Conservation (phyloP, 2,113 vertebrate genomes). For the Jaculus jaculus region DNA sequence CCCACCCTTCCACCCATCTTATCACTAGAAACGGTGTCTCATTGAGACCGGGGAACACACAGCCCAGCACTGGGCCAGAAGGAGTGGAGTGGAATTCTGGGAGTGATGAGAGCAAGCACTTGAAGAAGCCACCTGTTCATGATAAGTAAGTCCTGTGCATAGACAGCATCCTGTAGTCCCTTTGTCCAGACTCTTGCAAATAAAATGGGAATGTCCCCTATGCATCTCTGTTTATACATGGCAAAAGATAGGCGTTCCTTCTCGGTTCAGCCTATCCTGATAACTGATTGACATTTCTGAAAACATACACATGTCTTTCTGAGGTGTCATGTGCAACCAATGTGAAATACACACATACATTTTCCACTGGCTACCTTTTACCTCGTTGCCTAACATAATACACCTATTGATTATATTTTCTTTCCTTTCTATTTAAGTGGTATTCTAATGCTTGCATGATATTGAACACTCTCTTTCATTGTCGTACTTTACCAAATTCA, state of each 20-base stretch:
- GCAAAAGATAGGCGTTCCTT: not conserved
- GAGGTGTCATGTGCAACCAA: not conserved
- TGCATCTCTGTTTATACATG: not conserved
- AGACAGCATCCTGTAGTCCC: not conserved
- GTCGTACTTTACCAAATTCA: conserved; percentile 58
- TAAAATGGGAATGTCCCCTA: not conserved
- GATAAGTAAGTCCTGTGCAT: not conserved
- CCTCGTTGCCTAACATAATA: not conserved
- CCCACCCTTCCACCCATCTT: not conserved
- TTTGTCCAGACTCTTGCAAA: not conserved
- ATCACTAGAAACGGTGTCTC: not conserved
- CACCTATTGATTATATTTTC: not conserved
- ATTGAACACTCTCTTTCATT: not conserved
- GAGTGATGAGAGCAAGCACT: not conserved
- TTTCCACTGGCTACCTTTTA: not conserved
- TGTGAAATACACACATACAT: not conserved
- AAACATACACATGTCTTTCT: not conserved
- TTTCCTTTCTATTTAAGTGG: not conserved
- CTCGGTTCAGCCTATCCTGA: not conserved
- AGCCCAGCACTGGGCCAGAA: not conserved
- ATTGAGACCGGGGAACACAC: not conserved
- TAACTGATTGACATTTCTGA: not conserved
- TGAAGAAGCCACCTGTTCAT: not conserved
- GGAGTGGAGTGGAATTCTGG: not conserved
- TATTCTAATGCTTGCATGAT: conserved; percentile 44